Evolutionary conservation across 2,888 invertebrate genomes (phyloP), one percentile per base, ranked within the genome.

Genomic region (Carcina quercana): DNA sequence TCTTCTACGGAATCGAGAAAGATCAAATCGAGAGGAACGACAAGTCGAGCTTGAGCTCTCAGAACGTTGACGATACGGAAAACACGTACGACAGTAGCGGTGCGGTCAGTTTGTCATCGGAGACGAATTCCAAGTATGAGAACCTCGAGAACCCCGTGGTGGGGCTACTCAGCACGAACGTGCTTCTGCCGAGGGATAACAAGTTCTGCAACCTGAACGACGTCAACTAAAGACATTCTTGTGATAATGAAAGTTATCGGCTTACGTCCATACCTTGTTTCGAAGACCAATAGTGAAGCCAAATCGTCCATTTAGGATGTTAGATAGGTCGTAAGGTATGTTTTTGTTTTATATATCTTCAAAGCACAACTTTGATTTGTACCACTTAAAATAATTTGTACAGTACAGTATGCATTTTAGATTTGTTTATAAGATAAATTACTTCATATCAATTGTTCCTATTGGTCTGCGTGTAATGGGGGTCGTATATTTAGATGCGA

Each of bases 101-200:
- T 0, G 79, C 84, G 0, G 82, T 82, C 30, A 82, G 82, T 32
- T 55, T 84, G 24, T 76, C 80, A 0, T 84, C 84, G 0, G 82
- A 84, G 31, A 75, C 78, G 1, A 83, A 83, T 45, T 84, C 82
- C 6, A 82, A 79, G 30, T 83, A 75, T 32, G 83, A 83, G 13
- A 79, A 79, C 28, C 58, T 82, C 1, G 83, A 85, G 42, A 85
- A 85, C 40, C 85, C 85, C 0, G 85, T 85, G 0, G 85, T 85
- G 0, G 85, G 85, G 0, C 60, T 85, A 0, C 55, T 83, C 1
- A 57, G 65, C 30, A 79, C 67, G 49, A 79, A 72, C 41, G 70
- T 53, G 1, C 57, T 82, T 0, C 45, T 78, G 35, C 54, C 66
- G 5, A 43, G 76, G 21, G 78, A 79, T 21, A 69, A 54, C 39